Evolutionary conservation across 2,113 vertebrate genomes (phyloP).

Genomic region (Prunella himalayana): DNA sequence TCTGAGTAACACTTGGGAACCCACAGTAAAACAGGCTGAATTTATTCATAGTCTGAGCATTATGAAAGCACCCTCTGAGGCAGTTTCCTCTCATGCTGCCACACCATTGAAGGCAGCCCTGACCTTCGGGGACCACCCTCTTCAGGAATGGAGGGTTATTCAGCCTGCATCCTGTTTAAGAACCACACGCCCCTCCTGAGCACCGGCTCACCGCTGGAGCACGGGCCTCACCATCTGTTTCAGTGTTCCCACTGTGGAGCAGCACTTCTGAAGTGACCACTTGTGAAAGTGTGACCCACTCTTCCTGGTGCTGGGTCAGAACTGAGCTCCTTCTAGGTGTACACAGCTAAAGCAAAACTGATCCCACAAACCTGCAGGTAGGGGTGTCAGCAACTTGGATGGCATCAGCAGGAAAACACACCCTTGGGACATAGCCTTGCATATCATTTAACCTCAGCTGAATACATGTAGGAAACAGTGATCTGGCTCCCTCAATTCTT

Average conservation of each 20-base stretch:
- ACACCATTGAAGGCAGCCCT: slow-evolving; percentile 50
- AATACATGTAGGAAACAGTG: background rate
- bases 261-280: rapidly evolving
- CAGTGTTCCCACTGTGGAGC: background rate
- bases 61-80: slow-evolving; percentile 40
- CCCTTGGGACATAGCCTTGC: background rate
- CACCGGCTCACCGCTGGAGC: background rate
- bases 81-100: slow-evolving; percentile 46
- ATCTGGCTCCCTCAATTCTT: slow-evolving; percentile 11
- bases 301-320: background rate
- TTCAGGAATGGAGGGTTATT: slow-evolving; percentile 55
- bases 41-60: slow-evolving; percentile 8
- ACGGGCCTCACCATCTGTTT: background rate
- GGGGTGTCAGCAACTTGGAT: background rate
- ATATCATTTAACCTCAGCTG: background rate
- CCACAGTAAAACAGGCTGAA: background rate
- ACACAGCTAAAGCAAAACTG: background rate
- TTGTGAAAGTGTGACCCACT: background rate
- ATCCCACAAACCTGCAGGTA: background rate
- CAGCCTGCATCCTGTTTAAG: slow-evolving; percentile 56
- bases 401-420: background rate
- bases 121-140: slow-evolving; percentile 57
- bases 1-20: slow-evolving; percentile 2
- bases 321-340: background rate
- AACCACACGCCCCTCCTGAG: background rate